Evolutionary conservation across 2,797 vertebrate species (phyloP), one percentile per base, ranked within the genome.

Genomic region (Gallinago solitaria): DNA sequence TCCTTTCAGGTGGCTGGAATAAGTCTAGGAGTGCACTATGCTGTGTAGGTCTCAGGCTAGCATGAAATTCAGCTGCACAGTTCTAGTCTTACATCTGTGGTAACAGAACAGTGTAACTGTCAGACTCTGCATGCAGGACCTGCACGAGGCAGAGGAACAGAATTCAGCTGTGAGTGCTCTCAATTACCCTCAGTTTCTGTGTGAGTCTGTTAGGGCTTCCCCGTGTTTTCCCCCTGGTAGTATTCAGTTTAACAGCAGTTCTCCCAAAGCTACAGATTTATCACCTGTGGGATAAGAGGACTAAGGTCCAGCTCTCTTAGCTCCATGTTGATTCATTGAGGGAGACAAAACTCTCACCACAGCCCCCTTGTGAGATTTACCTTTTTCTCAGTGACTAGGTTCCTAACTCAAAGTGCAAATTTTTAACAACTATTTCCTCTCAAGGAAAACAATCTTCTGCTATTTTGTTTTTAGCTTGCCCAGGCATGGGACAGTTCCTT

Each of bases 191-290:
- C 51, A 37, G 53, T 33, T 30, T 82, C 78, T 45, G 20, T 24
- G 77, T 10, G 41, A 48, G 27, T 35, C 78, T 93, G 48, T 30
- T 21, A 37, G 50, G 69, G 25, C 33, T 56, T 54, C 41, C 45
- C 39, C 2, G 3, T 0, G 7, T 64, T 51, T 67, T 9, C 11
- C 18, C 37, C 33, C 9, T 4, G 9, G 23, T 2, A 50, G 17
- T 17, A 47, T n/a, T 59, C 21, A 28, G 20, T 16, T 41, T 37
- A 92, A 81, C 25, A 73, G 21, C 23, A 45, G 45, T 41, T 74
- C 41, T 84, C 47, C 54, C 87, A 65, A 32, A 61, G 47, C 35
- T 59, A 45, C 70, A 64, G 45, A 41, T 41, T 16, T 56, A 32
- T 37, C 41, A 65, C 16, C 30, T 45, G 11, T 32, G 50, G 37